phyloP scores from a whole-genome alignment of 2,888 invertebrate species.

The Drosophila ochracea region DNA sequence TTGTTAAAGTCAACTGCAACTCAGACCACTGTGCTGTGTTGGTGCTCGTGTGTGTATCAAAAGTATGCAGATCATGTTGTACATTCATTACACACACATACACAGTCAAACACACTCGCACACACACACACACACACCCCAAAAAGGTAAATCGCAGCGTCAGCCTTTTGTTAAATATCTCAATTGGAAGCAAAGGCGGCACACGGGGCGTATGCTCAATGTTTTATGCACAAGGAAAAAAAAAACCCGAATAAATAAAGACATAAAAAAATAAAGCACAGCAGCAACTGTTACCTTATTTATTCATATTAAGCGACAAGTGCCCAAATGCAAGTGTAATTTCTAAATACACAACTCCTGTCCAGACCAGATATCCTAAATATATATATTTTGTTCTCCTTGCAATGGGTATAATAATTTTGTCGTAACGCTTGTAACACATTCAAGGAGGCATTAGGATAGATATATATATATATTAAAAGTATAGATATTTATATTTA shows the following conservation, averaged over 20 bases:
- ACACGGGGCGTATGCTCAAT: conserved; percentile 57
- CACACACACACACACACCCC: neutral
- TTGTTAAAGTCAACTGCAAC: neutral
- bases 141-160: conserved; percentile 67
- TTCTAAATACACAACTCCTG: neutral
- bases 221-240: conserved; percentile 42
- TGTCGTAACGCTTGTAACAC: neutral
- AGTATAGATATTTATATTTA: no score
- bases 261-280: conserved; percentile 16
- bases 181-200: conserved; percentile 62
- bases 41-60: neutral
- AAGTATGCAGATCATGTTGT: conserved; percentile 52
- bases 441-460: no score
- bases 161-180: conserved; percentile 77
- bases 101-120: neutral
- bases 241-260: conserved; percentile 18
- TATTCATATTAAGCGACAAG: conserved; percentile 54
- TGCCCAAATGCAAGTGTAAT: conserved; percentile 16
- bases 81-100: conserved; percentile 64
- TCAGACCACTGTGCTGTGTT: conserved; percentile 33
- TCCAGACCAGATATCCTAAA: neutral
- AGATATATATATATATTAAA: no score
- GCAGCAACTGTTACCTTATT: conserved; percentile 48
- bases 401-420: neutral
- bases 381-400: neutral